phyloP scores from a whole-genome alignment of 2,113 vertebrate genomes.

The Laticauda colubrina region DNA sequence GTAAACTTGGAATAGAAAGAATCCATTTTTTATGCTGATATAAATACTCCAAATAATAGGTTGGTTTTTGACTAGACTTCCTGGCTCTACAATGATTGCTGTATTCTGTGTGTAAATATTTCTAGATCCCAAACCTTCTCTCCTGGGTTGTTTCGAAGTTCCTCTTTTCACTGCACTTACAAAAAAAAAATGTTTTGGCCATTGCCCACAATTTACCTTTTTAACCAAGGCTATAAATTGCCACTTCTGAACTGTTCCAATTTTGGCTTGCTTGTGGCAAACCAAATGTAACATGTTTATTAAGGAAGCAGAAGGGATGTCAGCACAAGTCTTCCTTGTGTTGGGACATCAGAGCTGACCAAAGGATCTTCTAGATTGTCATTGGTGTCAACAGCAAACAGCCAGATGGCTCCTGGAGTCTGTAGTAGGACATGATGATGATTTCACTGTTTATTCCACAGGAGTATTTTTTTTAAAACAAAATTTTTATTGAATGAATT shows the following conservation, averaged over 20 bases:
- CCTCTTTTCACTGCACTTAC: constrained; percentile 41
- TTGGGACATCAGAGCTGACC: not conserved
- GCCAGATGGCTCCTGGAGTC: not conserved
- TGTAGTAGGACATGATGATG: not conserved
- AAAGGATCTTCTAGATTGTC: not conserved
- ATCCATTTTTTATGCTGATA: constrained; percentile 47
- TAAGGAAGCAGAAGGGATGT: constrained; percentile 10
- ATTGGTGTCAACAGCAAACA: not conserved
- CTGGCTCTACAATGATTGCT: constrained; percentile 59
- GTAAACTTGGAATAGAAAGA: constrained; percentile 44
- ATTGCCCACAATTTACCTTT: constrained; percentile 46
- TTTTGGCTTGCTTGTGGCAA: constrained; percentile 11
- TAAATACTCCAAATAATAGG: constrained; percentile 73
- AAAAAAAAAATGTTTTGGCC: constrained; percentile 24
- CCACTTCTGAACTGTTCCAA: constrained; percentile 36
- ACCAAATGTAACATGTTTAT: constrained; percentile 17
- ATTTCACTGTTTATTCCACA: not conserved
- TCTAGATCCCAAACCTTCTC: constrained; percentile 46
- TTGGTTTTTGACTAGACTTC: constrained; percentile 65
- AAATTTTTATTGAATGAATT: too few species aligned
- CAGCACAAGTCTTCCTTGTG: not conserved
- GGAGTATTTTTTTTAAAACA: too few species aligned
- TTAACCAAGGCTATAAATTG: constrained; percentile 14
- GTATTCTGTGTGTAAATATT: constrained; percentile 34
- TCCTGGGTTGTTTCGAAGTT: constrained; percentile 43